A percentile compares a stretch with the other conserved stretches of the same genome.
phyloP scores from a whole-genome alignment of 2,888 invertebrate genomes.

The Pedicia rivosa region DNA sequence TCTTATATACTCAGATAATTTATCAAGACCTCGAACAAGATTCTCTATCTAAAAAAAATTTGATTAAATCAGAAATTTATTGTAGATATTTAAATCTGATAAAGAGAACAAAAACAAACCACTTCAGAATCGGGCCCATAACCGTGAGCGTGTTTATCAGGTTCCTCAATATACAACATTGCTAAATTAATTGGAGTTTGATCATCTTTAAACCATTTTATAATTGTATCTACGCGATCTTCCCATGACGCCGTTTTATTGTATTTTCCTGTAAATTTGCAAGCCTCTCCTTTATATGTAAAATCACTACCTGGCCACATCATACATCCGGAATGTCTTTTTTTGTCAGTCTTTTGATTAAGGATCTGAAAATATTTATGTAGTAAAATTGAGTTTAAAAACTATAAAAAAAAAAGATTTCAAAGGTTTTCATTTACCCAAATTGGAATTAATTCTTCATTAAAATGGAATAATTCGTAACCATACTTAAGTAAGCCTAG shows the following conservation, averaged over 20 bases:
- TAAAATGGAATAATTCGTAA: constrained; percentile 37
- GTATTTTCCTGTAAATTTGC: constrained; percentile 32
- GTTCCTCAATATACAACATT: constrained; percentile 52
- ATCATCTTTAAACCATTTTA: constrained; percentile 38
- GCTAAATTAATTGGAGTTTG: constrained; percentile 48
- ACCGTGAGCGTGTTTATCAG: constrained; percentile 45
- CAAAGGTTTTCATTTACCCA: constrained; percentile 36
- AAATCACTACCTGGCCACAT: constrained; percentile 54
- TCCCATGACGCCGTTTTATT: constrained; percentile 31
- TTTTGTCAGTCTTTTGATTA: constrained; percentile 37
- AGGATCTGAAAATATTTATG: constrained; percentile 31
- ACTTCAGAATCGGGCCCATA: constrained; percentile 36
- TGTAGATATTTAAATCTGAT: not conserved
- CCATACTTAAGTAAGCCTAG: constrained; percentile 21
- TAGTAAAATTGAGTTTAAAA: not conserved
- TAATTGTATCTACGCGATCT: constrained; percentile 36
- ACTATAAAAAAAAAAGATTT: not conserved
- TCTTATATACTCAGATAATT: constrained; percentile 39
- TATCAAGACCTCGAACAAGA: constrained; percentile 33
- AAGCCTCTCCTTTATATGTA: constrained; percentile 32
- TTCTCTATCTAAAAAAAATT: constrained; percentile 17
- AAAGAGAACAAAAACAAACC: constrained; percentile 13
- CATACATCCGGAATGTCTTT: constrained; percentile 38
- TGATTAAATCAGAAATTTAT: not conserved
- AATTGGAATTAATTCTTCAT: constrained; percentile 37